Evolutionary conservation across 2,797 vertebrate species (phyloP), one percentile per base, ranked within the genome.

Genomic region (Melanotaenia pygmaea): DNA sequence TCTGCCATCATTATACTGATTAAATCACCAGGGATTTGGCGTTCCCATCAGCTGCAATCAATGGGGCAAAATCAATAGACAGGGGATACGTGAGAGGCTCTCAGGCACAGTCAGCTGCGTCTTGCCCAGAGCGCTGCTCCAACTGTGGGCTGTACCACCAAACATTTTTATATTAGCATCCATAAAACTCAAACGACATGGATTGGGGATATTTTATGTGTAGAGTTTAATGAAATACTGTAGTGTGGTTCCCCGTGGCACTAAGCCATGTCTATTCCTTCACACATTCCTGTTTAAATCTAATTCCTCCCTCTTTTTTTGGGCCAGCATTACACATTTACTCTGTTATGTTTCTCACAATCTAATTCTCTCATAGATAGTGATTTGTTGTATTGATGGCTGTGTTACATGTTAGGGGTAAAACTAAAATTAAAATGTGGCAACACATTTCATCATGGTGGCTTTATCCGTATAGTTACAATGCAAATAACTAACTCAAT

Each of bases 1-100:
- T 94, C 92, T 93, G 88, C 91, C 90, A 50, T 93, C 92, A 94
- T 94, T 95, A 93, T 82, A 57, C 89, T 95, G 93, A 95, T 96
- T 95, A 94, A 94, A 94, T 95, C 94, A 92, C 91, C 64, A 60
- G 93, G 91, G 91, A 94, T 94, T 88, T 90, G 89, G 80, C 74
- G 71, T 93, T 91, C 86, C 91, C 91, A 91, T 95, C 93, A 94
- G 86, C 91, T 92, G 90, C 89, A 89, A 95, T 95, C 94, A 93
- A 93, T 95, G 91, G 67, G 82, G 81, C 79, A 34, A 90, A 91
- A 94, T 94, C 94, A 94, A 95, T 94, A 91, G 91, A 85, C 85
- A 85, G 85, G 86, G 65, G 70, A 92, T 91, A 89, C 75, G 64
- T 80, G 81, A 90, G 90, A 86, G 82, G 82, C 88, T 89, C 81